Percentiles rank a stretch among this genome's conserved stretches.
phyloP scores from a whole-genome alignment of 2,888 invertebrate genomes.

The Homarus gammarus region DNA sequence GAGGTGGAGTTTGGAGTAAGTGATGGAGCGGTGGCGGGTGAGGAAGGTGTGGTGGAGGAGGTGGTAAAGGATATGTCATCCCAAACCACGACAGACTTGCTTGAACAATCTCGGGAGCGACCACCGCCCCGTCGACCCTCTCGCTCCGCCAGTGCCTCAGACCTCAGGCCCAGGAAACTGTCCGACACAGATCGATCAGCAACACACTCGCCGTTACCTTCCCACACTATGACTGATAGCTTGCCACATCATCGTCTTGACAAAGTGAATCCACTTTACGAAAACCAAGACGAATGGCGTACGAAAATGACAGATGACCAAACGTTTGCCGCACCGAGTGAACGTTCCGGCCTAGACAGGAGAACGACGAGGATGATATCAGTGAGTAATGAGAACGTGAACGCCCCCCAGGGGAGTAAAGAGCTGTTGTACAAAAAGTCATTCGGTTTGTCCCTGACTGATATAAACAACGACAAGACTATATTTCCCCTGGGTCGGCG shows the following conservation, averaged over 20 bases:
- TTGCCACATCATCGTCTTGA: background rate
- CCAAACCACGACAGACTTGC: background rate
- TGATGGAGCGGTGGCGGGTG: background rate
- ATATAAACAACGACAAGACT: conserved; percentile 31
- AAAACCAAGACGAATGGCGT: background rate
- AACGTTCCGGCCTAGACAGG: background rate
- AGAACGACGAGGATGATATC: background rate
- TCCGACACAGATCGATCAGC: background rate
- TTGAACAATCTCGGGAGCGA: background rate
- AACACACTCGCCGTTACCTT: background rate
- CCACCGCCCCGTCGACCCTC: background rate
- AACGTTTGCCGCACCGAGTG: background rate
- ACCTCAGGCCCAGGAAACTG: background rate
- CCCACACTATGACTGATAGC: background rate
- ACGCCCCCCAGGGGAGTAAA: background rate
- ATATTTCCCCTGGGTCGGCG: conserved; percentile 49
- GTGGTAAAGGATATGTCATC: background rate
- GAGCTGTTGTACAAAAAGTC: conserved; percentile 35
- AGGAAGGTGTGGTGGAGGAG: background rate
- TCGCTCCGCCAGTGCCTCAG: conserved; percentile 37
- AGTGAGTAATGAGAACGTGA: conserved; percentile 40
- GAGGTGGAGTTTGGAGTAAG: background rate
- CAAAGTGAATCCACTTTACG: background rate
- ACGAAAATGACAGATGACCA: background rate
- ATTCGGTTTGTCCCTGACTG: conserved; percentile 42